Conservation (phyloP, 1,140 invertebrate genomes). For the Gryon sp. region DNA sequence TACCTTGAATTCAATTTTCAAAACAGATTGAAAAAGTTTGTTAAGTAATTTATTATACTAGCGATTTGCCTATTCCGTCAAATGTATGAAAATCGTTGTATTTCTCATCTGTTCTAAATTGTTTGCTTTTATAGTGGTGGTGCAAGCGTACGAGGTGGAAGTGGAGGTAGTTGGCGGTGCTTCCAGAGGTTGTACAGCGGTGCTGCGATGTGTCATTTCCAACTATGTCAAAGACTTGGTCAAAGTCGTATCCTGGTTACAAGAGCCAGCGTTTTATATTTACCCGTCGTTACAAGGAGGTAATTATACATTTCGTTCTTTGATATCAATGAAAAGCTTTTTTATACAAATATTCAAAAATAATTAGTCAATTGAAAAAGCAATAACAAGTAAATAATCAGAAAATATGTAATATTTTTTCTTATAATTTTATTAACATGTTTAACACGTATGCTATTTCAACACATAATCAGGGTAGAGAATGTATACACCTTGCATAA, state of each 20-base stretch:
- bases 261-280: slow-evolving; percentile 87
- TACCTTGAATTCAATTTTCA: no score
- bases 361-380: no score
- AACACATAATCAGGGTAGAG: no score
- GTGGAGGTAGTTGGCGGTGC: slow-evolving; percentile 85
- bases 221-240: slow-evolving; percentile 90
- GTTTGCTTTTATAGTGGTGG: slow-evolving; percentile 83
- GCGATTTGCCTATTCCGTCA: background rate
- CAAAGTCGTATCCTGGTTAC: slow-evolving; percentile 90
- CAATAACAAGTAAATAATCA: no score
- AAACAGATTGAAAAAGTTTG: background rate
- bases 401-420: no score
- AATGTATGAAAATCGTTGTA: slow-evolving; percentile 5
- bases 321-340: slow-evolving; percentile 4
- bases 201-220: slow-evolving; percentile 89
- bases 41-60: background rate
- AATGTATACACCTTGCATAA: no score
- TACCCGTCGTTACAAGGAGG: slow-evolving; percentile 88
- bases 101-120: slow-evolving; percentile 38
- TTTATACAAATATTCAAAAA: no score
- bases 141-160: slow-evolving; percentile 89
- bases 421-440: no score
- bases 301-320: slow-evolving; percentile 74
- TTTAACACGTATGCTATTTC: no score
- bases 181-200: slow-evolving; percentile 88